Evolutionary conservation across 2,113 vertebrate species (phyloP), one percentile per base, ranked within the genome.

Genomic region (Anarrhichthys ocellatus): DNA sequence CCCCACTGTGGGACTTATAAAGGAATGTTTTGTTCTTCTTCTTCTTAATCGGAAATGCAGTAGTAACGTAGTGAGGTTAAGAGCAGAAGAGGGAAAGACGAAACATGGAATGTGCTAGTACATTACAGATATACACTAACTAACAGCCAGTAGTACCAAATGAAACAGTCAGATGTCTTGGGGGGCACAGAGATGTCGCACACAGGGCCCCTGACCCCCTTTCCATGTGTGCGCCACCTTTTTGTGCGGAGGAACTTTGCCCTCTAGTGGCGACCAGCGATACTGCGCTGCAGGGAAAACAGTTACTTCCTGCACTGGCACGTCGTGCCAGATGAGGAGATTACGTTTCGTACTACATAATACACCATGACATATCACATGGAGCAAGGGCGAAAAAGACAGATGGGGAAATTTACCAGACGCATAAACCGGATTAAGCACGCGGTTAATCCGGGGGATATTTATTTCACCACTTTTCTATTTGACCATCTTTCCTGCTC

Each of bases 311-410:
- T 75, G 11, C 58, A 52, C 27, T 66, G 73, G 81, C 10, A 82
- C 75, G 77, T 90, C 79, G 52, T 38, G 62, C 18, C n/a, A 73
- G 76, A 88, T 75, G 73, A 78, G 58, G 38, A 83, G 85, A 90
- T 93, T 65, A 78, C 0, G 52, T 62, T 58, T 48, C 29, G 29
- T 38, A 7, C 34, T 38, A 7, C 38, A 1, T 17, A 48, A 42
- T 36, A 38, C 77, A 66, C 2, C 54, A 1, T 1, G 24, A n/a
- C 73, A 27, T 7, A 34, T 34, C 64, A 14, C 58, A 44, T 8
- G 22, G 5, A 40, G 15, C 42, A 44, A 4, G 2, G 0, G 1
- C 8, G 1, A 48, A 36, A 5, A 36, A 34, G 32, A 52, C 22
- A 54, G 22, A 62, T n/a, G 59, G 62, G 36, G 15, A 29, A 29